These are phyloP conservation scores for Coremacera marginata DNA, from an alignment of 2,888 invertebrate species.

Conservation along the genomic window DNA sequence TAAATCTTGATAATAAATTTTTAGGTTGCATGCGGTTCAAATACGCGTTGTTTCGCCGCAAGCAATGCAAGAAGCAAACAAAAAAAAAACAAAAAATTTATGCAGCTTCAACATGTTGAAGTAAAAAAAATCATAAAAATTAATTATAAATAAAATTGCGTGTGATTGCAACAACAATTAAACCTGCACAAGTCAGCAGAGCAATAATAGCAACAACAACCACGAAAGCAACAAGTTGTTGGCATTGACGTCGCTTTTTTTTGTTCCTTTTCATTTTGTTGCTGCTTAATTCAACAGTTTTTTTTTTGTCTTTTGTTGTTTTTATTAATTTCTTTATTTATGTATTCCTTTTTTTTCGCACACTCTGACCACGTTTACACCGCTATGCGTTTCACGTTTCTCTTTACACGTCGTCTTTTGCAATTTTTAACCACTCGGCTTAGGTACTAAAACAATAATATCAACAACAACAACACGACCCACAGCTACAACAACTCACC, in stretches of 20 bases:
- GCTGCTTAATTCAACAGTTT: background rate
- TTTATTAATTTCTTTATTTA: background rate
- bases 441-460: background rate
- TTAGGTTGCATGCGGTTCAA: no score
- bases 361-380: background rate
- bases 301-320: conserved; percentile 5
- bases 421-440: no score
- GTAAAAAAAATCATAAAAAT: conserved; percentile 4
- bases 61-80: background rate
- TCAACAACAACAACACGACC: conserved; percentile 2
- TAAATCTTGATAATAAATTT: no score
- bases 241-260: conserved; percentile 45
- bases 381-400: background rate
- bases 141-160: conserved; percentile 17
- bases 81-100: no score
- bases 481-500: background rate
- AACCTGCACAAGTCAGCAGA: background rate
- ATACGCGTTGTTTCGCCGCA: background rate
- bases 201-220: conserved; percentile 27
- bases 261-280: conserved; percentile 21
- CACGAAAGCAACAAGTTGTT: conserved; percentile 51
- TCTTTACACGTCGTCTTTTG: background rate
- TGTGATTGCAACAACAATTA: conserved; percentile 23
- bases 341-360: background rate
- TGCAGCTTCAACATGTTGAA: conserved; percentile 2